A percentile compares a stretch with the other conserved stretches of the same genome.
Conservation (phyloP, 2,888 invertebrate species). For the Rhopalosiphum nymphaeae region DNA sequence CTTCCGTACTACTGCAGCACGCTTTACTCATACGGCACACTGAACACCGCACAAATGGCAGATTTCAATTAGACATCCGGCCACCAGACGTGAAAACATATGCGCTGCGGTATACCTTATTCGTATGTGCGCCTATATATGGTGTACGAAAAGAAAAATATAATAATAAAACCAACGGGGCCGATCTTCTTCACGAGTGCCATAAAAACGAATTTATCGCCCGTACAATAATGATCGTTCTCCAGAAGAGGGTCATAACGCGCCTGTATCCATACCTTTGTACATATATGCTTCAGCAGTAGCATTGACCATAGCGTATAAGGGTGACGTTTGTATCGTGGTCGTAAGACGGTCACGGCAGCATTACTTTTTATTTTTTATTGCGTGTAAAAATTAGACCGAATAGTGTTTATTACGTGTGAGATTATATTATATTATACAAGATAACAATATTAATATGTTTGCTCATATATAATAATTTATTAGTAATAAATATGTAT, state of each 20-base stretch:
- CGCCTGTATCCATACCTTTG: background rate
- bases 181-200: background rate
- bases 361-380: background rate
- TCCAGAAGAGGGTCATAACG: background rate
- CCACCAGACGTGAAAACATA: background rate
- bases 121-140: background rate
- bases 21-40: slow-evolving; percentile 4
- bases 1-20: background rate
- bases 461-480: background rate
- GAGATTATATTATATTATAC: background rate
- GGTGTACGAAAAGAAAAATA: background rate
- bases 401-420: background rate
- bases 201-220: slow-evolving; percentile 24
- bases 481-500: background rate
- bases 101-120: background rate
- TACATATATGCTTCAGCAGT: background rate
- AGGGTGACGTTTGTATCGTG: background rate
- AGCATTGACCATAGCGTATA: background rate
- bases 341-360: background rate
- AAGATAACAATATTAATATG: background rate
- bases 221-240: background rate
- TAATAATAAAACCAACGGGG: background rate
- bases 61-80: slow-evolving; percentile 46
- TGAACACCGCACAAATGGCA: slow-evolving; percentile 50
- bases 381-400: background rate